phyloP scores from a whole-genome alignment of 2,113 vertebrate species.

The Malurus elegans region DNA sequence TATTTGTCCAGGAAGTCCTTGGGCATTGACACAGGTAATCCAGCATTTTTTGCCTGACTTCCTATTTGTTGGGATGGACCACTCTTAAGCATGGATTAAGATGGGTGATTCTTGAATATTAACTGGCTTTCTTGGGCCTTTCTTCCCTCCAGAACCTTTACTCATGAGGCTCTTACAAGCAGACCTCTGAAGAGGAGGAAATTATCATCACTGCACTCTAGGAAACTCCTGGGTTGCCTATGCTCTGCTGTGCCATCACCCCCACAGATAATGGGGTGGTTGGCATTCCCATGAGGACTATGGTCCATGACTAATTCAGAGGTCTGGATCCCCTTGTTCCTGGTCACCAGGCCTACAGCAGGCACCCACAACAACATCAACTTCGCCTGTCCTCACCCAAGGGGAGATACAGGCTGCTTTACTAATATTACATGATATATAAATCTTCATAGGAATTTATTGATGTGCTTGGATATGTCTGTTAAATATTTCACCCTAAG shows the following conservation, averaged over 20 bases:
- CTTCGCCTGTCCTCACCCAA: not conserved
- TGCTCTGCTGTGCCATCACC: not conserved
- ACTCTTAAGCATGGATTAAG: not conserved
- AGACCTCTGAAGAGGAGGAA: not conserved
- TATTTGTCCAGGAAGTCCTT: not conserved
- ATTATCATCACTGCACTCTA: not conserved
- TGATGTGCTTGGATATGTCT: not conserved
- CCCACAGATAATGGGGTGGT: fast-evolving
- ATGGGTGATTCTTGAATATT: not conserved
- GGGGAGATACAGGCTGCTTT: not conserved
- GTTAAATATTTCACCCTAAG: not conserved
- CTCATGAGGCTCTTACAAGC: not conserved
- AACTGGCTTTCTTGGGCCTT: not conserved
- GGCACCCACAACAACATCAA: not conserved
- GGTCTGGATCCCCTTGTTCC: not conserved
- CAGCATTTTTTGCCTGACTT: not conserved
- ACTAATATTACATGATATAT: not conserved
- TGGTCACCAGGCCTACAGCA: not conserved
- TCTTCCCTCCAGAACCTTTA: not conserved
- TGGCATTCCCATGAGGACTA: not conserved
- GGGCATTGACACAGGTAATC: not conserved
- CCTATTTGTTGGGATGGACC: not conserved
- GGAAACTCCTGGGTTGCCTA: not conserved
- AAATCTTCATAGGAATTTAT: not conserved
- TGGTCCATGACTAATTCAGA: not conserved